Percentiles rank a stretch among this genome's conserved stretches.
phyloP scores from a whole-genome alignment of 1,140 invertebrate genomes.

The Chrysopa pallens region DNA sequence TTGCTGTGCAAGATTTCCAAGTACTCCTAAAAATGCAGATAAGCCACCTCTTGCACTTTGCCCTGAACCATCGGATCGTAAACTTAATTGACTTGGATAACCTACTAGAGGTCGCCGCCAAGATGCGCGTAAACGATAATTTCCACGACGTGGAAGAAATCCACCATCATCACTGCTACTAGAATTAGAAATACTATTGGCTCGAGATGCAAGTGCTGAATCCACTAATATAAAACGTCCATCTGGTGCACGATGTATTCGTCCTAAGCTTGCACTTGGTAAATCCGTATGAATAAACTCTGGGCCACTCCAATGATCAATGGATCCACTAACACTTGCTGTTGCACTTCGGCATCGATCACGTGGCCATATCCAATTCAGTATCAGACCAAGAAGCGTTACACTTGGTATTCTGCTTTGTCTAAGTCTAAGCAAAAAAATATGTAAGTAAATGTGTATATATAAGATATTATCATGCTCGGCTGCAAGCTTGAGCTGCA shows the following conservation, averaged over 20 bases:
- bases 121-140: slow-evolving; percentile 32
- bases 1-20: slow-evolving; percentile 9
- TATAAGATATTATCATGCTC: slow-evolving; percentile 4
- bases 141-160: slow-evolving; percentile 38
- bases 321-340: not conserved
- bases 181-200: slow-evolving; percentile 43
- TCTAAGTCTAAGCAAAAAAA: slow-evolving; percentile 52
- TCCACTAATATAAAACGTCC: slow-evolving; percentile 52
- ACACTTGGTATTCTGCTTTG: slow-evolving; percentile 87
- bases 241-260: slow-evolving; percentile 51
- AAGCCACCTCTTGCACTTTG: slow-evolving; percentile 27
- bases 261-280: slow-evolving; percentile 28
- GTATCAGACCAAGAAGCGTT: slow-evolving; percentile 44
- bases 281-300: slow-evolving; percentile 34
- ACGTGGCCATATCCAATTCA: slow-evolving; percentile 48
- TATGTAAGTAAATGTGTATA: slow-evolving; percentile 3
- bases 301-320: slow-evolving; percentile 14
- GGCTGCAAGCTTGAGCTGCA: too few species aligned
- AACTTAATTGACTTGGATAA: slow-evolving; percentile 44
- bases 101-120: slow-evolving; percentile 46
- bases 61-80: slow-evolving; percentile 44
- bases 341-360: slow-evolving; percentile 31
- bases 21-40: slow-evolving; percentile 11
- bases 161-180: slow-evolving; percentile 70
- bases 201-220: slow-evolving; percentile 34